These are phyloP conservation scores for Diarsia brunnea DNA, from an alignment of 2,888 invertebrate genomes.

Conservation along the genomic window DNA sequence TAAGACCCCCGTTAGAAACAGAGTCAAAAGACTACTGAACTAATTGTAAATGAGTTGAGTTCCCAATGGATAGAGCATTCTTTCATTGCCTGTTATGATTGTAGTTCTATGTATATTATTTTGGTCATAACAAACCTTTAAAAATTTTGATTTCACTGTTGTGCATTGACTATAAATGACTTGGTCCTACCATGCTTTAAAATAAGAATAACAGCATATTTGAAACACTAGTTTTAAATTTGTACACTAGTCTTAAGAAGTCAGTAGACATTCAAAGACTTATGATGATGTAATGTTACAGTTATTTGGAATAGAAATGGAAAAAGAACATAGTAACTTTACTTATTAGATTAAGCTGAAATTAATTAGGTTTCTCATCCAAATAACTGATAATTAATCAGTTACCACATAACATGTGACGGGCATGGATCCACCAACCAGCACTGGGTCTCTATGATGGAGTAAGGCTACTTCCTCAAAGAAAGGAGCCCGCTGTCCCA, in stretches of 20 bases:
- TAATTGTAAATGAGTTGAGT: not conserved
- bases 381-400: not conserved
- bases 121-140: no score
- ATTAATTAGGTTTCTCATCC: constrained; percentile 5
- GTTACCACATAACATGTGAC: not conserved
- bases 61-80: no score
- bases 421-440: not conserved
- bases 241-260: no score
- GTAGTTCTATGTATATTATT: no score
- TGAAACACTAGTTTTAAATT: no score
- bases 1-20: not conserved
- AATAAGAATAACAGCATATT: no score
- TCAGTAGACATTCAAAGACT: not conserved
- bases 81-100: no score
- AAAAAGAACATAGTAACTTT: not conserved
- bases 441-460: not conserved
- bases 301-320: not conserved
- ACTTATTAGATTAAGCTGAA: not conserved
- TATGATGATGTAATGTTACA: constrained; percentile 21
- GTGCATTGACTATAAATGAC: no score
- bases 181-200: no score
- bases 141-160: no score
- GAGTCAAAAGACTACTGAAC: not conserved
- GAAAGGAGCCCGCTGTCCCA: not conserved
- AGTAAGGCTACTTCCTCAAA: fast-evolving